phyloP scores from a whole-genome alignment of 1,140 invertebrate species.

The Oscheius sp. region DNA sequence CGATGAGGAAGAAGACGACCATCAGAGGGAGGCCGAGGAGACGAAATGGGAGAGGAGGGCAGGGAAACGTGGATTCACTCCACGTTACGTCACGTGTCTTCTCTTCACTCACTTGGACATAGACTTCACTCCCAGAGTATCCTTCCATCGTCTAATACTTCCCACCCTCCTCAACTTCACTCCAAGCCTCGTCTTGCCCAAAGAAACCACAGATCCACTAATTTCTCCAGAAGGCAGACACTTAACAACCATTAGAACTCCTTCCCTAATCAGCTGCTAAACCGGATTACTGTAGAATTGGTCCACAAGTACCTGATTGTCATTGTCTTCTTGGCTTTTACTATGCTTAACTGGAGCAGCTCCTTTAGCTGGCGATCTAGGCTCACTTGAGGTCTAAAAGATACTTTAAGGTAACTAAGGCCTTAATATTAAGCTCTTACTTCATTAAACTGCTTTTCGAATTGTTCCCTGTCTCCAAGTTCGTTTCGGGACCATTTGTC shows the following conservation, averaged over 20 bases:
- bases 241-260: neutral
- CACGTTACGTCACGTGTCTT: too few relatives aligned
- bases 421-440: neutral
- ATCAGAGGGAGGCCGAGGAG: too few relatives aligned
- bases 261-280: neutral
- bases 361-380: too few relatives aligned
- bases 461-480: too few relatives aligned
- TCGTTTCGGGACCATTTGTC: neutral
- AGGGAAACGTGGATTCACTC: too few relatives aligned
- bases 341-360: neutral
- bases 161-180: neutral
- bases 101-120: neutral
- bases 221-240: neutral
- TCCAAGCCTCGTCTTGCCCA: neutral
- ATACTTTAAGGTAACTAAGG: too few relatives aligned
- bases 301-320: neutral
- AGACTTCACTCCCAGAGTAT: neutral
- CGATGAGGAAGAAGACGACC: too few relatives aligned
- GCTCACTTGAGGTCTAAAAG: too few relatives aligned
- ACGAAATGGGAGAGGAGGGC: too few relatives aligned
- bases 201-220: neutral
- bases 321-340: neutral
- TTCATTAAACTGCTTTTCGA: neutral
- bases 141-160: neutral
- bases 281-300: neutral